Conservation (phyloP, 2,113 vertebrate genomes). For the Burhinus bistriatus region DNA sequence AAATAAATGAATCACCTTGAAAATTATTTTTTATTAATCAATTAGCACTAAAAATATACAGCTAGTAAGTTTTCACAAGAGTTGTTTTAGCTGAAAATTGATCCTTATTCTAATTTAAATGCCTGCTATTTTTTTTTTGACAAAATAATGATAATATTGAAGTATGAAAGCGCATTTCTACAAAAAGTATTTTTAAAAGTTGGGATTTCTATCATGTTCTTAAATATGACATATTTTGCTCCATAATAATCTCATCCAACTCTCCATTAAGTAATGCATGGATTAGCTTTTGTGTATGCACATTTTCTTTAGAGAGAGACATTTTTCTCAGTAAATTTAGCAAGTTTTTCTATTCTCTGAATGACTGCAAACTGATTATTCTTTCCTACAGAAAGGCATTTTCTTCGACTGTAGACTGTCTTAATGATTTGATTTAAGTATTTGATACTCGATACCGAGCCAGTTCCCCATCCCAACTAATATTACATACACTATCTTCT, state of each 20-base stretch:
- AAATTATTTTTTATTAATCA: background rate
- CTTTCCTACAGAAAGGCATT: background rate
- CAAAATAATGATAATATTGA: background rate
- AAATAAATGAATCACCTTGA: background rate
- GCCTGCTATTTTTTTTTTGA: background rate
- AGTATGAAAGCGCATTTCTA: background rate
- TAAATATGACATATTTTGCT: background rate
- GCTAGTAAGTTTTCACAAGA: background rate
- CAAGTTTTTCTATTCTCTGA: background rate
- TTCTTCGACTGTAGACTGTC: background rate
- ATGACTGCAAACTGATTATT: background rate
- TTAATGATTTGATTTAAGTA: background rate
- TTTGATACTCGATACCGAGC: background rate
- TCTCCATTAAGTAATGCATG: background rate
- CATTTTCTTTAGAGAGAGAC: background rate
- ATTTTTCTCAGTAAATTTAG: background rate
- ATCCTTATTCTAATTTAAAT: background rate
- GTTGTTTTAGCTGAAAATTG: background rate
- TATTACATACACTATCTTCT: background rate
- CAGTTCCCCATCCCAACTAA: background rate
- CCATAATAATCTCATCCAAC: background rate
- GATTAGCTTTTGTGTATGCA: background rate
- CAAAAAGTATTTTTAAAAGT: background rate
- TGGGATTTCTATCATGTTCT: background rate
- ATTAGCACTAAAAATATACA: background rate